These are phyloP conservation scores for Fregata magnificens DNA, from an alignment of 2,113 vertebrate species.

Conservation along the genomic window DNA sequence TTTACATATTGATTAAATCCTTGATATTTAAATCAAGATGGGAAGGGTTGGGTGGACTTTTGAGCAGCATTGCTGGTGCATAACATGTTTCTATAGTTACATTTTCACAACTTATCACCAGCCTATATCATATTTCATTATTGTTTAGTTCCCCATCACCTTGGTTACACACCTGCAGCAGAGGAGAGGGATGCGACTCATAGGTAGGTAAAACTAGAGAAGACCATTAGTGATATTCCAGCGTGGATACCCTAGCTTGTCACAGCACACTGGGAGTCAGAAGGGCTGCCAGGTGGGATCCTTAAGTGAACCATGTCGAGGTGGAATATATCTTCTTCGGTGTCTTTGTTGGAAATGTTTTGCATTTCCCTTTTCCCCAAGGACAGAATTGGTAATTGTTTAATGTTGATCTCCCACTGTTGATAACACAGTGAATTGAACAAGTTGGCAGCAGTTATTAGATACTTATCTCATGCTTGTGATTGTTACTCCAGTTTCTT, in stretches of 20 bases:
- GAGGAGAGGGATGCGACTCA: not conserved
- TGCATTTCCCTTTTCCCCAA: not conserved
- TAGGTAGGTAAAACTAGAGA: not conserved
- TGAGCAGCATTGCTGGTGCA: too few relatives aligned
- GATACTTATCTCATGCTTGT: not conserved
- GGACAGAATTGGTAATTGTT: not conserved
- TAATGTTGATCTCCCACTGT: not conserved
- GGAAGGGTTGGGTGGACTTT: too few relatives aligned
- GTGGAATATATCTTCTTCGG: not conserved
- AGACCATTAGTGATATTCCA: not conserved
- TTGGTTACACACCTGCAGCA: too few relatives aligned
- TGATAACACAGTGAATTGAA: not conserved
- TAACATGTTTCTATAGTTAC: too few relatives aligned
- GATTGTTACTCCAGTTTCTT: not conserved
- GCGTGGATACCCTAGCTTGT: rapidly evolving
- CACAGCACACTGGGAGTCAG: not conserved
- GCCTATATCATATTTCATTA: too few relatives aligned
- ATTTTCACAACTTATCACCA: too few relatives aligned
- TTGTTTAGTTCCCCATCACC: too few relatives aligned
- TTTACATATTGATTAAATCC: too few relatives aligned
- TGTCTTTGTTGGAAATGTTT: not conserved
- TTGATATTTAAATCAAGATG: too few relatives aligned
- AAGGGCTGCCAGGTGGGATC: not conserved
- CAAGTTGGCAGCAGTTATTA: not conserved
- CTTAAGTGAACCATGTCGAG: not conserved